Base-by-base conservation (phyloP, 2,797 vertebrate species). In the Calcarius lapponicus region DNA sequence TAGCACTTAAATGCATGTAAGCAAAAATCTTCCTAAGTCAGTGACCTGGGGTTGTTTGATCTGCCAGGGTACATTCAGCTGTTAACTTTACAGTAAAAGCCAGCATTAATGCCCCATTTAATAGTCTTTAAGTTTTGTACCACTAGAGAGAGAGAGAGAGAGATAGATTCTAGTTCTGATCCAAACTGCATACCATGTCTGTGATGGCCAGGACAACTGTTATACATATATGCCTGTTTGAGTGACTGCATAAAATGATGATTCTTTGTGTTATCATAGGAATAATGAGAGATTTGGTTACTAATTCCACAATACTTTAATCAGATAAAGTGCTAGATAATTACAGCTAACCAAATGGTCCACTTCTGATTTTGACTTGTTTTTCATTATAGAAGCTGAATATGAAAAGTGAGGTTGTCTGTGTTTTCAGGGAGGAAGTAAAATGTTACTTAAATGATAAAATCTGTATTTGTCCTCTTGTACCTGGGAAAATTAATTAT, bases 291-390 rank as follows among this genome's bases (percentile, higher is more conserved):
- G 70, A 86, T 91, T 84, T 92, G 85, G 21, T 94, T 95, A 82
- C 67, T 95, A 90, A 91, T 92, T 81, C 89, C 60, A 43, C 56
- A 61, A 80, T 54, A 43, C 26, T 94, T 90, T 90, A 91, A 91
- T 97, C 85, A 73, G 88, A 91, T 91, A 43, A 93, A 96, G 82
- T 76, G 80, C 73, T 76, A 34, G 85, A 58, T 96, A 92, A 96
- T 85, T 88, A 22, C 51, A 88, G 45, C 73, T 70, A 88, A 88
- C 90, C 73, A 84, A 94, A 90, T 91, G 58, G 47, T 75, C 58
- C 22, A 2, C 31, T 86, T 88, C 60, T 86, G 93, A 79, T 90
- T 94, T 88, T 75, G 34, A 78, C 34, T 93, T 64, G n/a, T 66
- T 92, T 93, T 71, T 75, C 67, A 83, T 65, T 67, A 47, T 79